Evolutionary conservation across 2,113 vertebrate genomes (phyloP), one percentile per base, ranked within the genome.

Genomic region (Urocitellus parryii): DNA sequence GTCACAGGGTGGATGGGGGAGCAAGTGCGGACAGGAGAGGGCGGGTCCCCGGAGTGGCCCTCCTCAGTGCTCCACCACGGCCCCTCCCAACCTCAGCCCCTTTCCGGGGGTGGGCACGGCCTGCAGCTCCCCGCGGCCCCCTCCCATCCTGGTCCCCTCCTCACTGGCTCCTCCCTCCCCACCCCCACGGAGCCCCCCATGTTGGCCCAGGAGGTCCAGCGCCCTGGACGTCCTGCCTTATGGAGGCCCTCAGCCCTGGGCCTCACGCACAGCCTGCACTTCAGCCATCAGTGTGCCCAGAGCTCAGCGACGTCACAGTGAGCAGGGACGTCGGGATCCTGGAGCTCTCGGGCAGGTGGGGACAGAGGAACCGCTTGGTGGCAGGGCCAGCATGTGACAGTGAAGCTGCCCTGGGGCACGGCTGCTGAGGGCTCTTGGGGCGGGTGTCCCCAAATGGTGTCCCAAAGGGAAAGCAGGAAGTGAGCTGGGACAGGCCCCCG

Each of bases 1-100:
- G 96, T 96, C 96, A 88, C 42, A 91, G 86, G 77, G 92, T 61
- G 80, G 65, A 96, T 74, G 93, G 34, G 72, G 86, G 81, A 56
- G 89, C 53, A 22, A 39, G 25, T 0, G 27, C 45, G 18, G 34
- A 56, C 12, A 13, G 37, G 4, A 8, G 0, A 42, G 65, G 56
- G 10, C 20, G 65, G 78, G 7, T 45, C 45, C 8, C 45, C 0
- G 5, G 29, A 0, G 1, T 42, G 4, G 25, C 20, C 0, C n/a
- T 39, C 20, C 51, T 78, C 17, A 8, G 32, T 1, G 58, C 7
- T 2, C 58, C 18, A 5, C 16, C 37, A 17, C 13, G 51, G 14
- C 17, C 72, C 68, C 9, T 2, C 24, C 58, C 34, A 5, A 4
- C 61, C 34, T 42, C 32, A 0, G 25, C 14, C 32, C 8, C 13